Evolutionary conservation across 2,113 vertebrate genomes (phyloP), one percentile per base, ranked within the genome.

Genomic region (Alaudala cheleensis): DNA sequence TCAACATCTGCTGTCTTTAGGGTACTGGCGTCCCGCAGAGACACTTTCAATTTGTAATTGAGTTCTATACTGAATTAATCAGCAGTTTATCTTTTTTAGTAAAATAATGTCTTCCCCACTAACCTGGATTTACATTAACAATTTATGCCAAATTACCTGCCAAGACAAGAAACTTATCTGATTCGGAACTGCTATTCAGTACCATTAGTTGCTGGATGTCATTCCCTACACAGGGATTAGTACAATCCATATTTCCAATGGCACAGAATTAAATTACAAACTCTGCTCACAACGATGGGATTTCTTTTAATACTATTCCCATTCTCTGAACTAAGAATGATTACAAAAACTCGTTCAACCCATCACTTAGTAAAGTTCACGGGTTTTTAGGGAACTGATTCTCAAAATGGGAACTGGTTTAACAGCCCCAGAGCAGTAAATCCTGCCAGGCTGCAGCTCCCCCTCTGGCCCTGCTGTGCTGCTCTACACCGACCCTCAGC

Each of bases 41-140:
- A 98, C 98, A 97, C 97, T 98, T 99, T 99, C 99, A 98, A 99
- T 99, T 98, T 99, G 98, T 99, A 99, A 99, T 99, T 98, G 98
- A 98, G 98, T 98, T 98, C 98, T 98, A 99, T 98, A 98, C 98
- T 99, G 99, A 99, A 99, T 99, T 99, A 99, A 99, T 99, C 98
- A 99, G 98, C 98, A 99, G 98, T 99, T 99, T 99, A 99, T 99
- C 98, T 98, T 98, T 99, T 98, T 98, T 98, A 99, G 98, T 98
- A 98, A 99, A 99, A 98, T 98, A 98, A 98, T 61, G 93, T 97
- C 98, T 98, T 98, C 96, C 97, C 97, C 96, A 97, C 97, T 98
- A 98, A 98, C 98, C 97, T 97, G 98, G 97, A 98, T 97, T 98
- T 98, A 97, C 97, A 98, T 98, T 98, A 98, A 98, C 97, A 98